Conservation (phyloP, 2,113 vertebrate species). For the Elgaria multicarinata region DNA sequence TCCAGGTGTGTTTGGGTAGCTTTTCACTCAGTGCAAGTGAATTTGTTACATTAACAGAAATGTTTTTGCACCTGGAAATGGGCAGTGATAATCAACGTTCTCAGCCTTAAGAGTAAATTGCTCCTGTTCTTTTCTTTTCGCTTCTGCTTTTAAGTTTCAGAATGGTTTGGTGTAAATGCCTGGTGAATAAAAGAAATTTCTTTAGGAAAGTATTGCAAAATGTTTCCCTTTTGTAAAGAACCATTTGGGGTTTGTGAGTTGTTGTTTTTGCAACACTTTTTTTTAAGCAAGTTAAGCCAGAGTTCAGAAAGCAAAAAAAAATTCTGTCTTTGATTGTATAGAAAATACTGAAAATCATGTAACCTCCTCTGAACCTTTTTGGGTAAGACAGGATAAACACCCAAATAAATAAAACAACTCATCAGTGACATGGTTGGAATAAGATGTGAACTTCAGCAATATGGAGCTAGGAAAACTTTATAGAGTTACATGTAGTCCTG, state of each 20-base stretch:
- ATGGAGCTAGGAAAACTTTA: not conserved
- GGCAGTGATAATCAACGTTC: constrained; percentile 25
- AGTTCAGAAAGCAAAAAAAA: not conserved
- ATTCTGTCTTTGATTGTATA: not conserved
- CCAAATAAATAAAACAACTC: not conserved
- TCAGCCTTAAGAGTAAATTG: constrained; percentile 28
- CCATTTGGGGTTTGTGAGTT: not conserved
- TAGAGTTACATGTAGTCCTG: not conserved
- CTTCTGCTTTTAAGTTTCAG: constrained; percentile 2
- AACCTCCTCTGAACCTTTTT: not conserved
- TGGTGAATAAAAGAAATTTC: constrained; percentile 38
- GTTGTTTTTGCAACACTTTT: not conserved
- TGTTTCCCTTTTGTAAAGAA: constrained; percentile 29
- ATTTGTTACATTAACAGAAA: constrained; percentile 73
- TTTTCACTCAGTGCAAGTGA: constrained; percentile 49
- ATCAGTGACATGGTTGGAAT: not conserved
- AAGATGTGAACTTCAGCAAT: not conserved
- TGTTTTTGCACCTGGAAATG: constrained; percentile 68
- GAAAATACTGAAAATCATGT: not conserved
- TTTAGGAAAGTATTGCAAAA: constrained; percentile 36
- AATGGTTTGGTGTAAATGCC: constrained; percentile 20
- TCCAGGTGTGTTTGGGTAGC: constrained; percentile 67
- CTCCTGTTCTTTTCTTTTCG: not conserved
- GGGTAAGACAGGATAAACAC: not conserved
- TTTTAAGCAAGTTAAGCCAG: not conserved